A percentile compares a stretch with the other conserved stretches of the same genome.
Conservation (phyloP, 2,797 vertebrate species). For the Phrynocephalus forsythii region DNA sequence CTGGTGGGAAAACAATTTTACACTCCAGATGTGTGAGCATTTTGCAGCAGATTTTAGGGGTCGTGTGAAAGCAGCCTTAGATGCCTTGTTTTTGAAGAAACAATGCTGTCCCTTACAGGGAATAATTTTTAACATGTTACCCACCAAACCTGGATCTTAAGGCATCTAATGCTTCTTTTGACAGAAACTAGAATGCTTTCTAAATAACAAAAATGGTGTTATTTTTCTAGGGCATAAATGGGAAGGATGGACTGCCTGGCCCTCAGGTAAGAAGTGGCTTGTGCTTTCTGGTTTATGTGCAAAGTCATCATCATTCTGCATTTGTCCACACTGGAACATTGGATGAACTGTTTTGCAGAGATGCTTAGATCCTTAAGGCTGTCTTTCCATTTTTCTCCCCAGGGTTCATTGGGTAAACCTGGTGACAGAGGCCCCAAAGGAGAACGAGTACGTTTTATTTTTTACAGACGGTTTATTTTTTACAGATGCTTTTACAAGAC, state of each 20-base stretch:
- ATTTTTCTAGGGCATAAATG: constrained; percentile 87
- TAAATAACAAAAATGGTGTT: constrained; percentile 4
- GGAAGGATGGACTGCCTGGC: constrained; percentile 95
- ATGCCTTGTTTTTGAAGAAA: no score
- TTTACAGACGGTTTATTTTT: constrained; percentile 30
- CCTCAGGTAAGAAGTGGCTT: constrained; percentile 84
- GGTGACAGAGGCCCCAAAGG: constrained; percentile 98
- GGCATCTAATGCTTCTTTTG: background rate
- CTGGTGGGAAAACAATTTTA: no score
- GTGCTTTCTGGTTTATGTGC: constrained; percentile 23
- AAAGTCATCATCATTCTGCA: constrained; percentile 12
- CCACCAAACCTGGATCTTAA: background rate
- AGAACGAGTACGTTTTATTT: constrained; percentile 87
- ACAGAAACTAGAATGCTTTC: constrained; percentile 10
- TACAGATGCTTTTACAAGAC: background rate
- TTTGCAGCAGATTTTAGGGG: no score
- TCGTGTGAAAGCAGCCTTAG: no score
- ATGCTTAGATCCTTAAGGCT: background rate
- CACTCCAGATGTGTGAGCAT: no score
- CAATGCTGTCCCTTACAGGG: no score
- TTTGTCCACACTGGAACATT: constrained; percentile 11
- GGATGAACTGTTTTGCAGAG: constrained; percentile 15
- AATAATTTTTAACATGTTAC: no score
- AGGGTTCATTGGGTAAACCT: constrained; percentile 88
- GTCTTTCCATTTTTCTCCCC: constrained; percentile 51